Percentiles rank a stretch among this genome's conserved stretches.
phyloP scores from a whole-genome alignment of 2,888 invertebrate species.

The Rhimphoctona megacephalus region DNA sequence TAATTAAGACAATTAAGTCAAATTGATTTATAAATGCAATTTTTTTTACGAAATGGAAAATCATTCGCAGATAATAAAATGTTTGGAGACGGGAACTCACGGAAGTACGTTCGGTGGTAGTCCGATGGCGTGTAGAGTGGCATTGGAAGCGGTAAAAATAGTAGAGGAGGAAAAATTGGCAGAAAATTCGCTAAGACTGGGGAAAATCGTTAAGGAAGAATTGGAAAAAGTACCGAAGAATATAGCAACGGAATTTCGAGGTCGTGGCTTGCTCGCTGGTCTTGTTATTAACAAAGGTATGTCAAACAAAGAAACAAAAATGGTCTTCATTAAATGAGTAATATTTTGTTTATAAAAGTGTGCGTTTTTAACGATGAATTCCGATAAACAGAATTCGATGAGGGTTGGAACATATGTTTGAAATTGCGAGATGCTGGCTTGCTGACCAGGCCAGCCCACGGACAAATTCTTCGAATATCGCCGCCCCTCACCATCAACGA shows the following conservation, averaged over 20 bases:
- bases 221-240: conserved; percentile 88
- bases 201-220: conserved; percentile 88
- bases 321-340: background rate
- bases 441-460: conserved; percentile 90
- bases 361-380: background rate
- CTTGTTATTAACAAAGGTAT: conserved; percentile 90
- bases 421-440: conserved; percentile 88
- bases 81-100: conserved; percentile 86
- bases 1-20: too few species aligned
- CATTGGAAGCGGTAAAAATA: conserved; percentile 90
- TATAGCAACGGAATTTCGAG: conserved; percentile 89
- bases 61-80: conserved; percentile 77
- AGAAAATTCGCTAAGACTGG: conserved; percentile 90
- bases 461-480: conserved; percentile 90
- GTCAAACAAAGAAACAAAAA: conserved; percentile 3
- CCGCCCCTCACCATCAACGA: conserved; percentile 90
- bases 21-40: background rate
- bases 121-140: conserved; percentile 91
- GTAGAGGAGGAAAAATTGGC: conserved; percentile 91
- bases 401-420: conserved; percentile 89
- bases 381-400: conserved; percentile 85
- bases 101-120: conserved; percentile 95
- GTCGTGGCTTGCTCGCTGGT: conserved; percentile 92
- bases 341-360: conserved; percentile 5
- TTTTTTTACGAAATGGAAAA: background rate